Conservation (phyloP, 2,888 invertebrate species). For the Archaeoteleia sp. region DNA sequence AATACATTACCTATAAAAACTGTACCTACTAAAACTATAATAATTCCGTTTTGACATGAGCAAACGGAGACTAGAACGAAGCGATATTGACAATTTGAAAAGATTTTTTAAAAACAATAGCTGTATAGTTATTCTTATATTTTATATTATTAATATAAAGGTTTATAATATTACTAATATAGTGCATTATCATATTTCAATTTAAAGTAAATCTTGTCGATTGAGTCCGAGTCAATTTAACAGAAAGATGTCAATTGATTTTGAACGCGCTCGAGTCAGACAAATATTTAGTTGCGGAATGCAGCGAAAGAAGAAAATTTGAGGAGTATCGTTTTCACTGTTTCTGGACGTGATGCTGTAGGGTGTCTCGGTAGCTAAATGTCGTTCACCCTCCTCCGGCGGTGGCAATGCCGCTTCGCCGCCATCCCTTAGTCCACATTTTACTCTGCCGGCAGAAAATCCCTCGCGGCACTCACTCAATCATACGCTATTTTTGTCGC, state of each 20-base stretch:
- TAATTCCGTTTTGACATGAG: too few relatives aligned
- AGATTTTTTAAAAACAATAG: too few relatives aligned
- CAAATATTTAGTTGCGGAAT: slow-evolving; percentile 34
- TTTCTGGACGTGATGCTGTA: slow-evolving; percentile 38
- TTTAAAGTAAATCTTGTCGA: too few relatives aligned
- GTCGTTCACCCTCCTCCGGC: slow-evolving; percentile 57
- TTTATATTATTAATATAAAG: too few relatives aligned
- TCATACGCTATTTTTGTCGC: slow-evolving; percentile 72
- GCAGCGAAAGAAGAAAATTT: slow-evolving; percentile 26
- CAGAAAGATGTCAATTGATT: slow-evolving; percentile 13
- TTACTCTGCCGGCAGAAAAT: slow-evolving; percentile 59
- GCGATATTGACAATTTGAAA: too few relatives aligned
- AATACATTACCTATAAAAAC: too few relatives aligned
- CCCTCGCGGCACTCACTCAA: slow-evolving; percentile 71
- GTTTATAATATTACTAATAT: too few relatives aligned
- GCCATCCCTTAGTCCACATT: slow-evolving; percentile 40
- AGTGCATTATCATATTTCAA: too few relatives aligned
- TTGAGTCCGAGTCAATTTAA: neutral
- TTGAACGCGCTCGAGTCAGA: slow-evolving; percentile 21
- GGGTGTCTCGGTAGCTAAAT: slow-evolving; percentile 58
- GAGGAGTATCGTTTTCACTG: slow-evolving; percentile 43
- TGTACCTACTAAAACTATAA: too few relatives aligned
- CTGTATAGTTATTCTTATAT: too few relatives aligned
- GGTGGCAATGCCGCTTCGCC: slow-evolving; percentile 12
- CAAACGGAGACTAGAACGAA: too few relatives aligned